These are phyloP conservation scores for Bilobella aurantiaca DNA, from an alignment of 1,140 invertebrate species.

Conservation along the genomic window DNA sequence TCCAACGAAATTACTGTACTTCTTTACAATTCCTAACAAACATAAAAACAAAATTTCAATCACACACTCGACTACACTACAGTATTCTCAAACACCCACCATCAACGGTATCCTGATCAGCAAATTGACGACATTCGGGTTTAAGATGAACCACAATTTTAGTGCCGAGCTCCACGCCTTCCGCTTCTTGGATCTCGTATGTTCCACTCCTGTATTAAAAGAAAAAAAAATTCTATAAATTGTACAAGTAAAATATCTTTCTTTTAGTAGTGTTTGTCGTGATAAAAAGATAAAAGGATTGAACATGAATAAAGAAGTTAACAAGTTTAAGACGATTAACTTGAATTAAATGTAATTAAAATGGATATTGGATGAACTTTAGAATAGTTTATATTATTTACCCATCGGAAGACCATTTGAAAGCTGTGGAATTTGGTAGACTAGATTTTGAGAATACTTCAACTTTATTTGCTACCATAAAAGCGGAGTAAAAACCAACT, in stretches of 20 bases:
- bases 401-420: conserved; percentile 84
- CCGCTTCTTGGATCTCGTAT: conserved; percentile 77
- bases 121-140: conserved; percentile 72
- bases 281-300: too few relatives aligned
- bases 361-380: too few relatives aligned
- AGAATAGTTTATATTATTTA: conserved; percentile 45
- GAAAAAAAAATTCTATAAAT: conserved; percentile 5
- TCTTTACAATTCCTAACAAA: conserved; percentile 70
- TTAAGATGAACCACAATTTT: conserved; percentile 88
- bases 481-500: conserved; percentile 94
- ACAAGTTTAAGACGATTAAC: too few relatives aligned
- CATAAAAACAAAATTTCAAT: conserved; percentile 13
- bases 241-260: too few relatives aligned
- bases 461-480: conserved; percentile 92
- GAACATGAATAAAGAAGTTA: too few relatives aligned
- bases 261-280: too few relatives aligned
- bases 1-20: conserved; percentile 94
- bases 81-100: conserved; percentile 47
- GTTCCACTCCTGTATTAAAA: conserved; percentile 56
- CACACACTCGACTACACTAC: too few relatives aligned
- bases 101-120: conserved; percentile 72
- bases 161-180: conserved; percentile 74
- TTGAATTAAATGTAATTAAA: too few relatives aligned
- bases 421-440: conserved; percentile 50
- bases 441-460: conserved; percentile 73